Evolutionary conservation across 2,888 invertebrate genomes (phyloP).

Genomic region (Watsonalla binaria): DNA sequence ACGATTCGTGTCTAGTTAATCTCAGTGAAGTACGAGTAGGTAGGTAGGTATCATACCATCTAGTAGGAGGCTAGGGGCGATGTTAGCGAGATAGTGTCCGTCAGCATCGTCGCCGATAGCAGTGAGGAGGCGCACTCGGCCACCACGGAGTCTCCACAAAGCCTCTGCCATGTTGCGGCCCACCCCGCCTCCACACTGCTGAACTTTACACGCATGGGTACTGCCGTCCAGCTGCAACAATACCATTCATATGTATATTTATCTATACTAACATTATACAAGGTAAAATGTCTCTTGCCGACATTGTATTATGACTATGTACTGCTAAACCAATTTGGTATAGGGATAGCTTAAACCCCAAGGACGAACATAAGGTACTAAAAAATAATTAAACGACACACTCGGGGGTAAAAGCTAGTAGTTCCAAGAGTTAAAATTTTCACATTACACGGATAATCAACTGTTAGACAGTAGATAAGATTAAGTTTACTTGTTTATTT

Average conservation of each 20-base stretch:
- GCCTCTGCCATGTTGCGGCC: slow-evolving; percentile 95
- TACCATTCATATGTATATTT: not conserved
- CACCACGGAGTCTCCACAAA: slow-evolving; percentile 84
- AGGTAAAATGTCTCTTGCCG: too few species aligned
- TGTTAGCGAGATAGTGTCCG: slow-evolving; percentile 43
- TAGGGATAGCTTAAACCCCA: not conserved
- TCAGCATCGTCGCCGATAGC: slow-evolving; percentile 85
- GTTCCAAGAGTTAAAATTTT: too few species aligned
- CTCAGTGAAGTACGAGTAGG: slow-evolving; percentile 3
- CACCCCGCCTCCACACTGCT: slow-evolving; percentile 90
- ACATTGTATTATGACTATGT: too few species aligned
- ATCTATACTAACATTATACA: too few species aligned
- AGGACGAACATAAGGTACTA: not conserved
- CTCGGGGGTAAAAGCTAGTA: not conserved
- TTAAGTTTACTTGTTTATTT: too few species aligned
- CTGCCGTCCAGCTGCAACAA: slow-evolving; percentile 86
- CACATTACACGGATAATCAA: too few species aligned
- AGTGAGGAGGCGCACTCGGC: slow-evolving; percentile 84
- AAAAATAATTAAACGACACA: not conserved
- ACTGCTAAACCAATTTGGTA: not conserved
- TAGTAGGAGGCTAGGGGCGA: slow-evolving; percentile 56
- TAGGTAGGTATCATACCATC: slow-evolving; percentile 38
- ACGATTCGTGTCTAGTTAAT: not conserved
- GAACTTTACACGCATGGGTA: slow-evolving; percentile 83
- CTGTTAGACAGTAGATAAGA: too few species aligned